Conservation (phyloP, 2,888 invertebrate genomes). For the Onthophagus sagittarius region DNA sequence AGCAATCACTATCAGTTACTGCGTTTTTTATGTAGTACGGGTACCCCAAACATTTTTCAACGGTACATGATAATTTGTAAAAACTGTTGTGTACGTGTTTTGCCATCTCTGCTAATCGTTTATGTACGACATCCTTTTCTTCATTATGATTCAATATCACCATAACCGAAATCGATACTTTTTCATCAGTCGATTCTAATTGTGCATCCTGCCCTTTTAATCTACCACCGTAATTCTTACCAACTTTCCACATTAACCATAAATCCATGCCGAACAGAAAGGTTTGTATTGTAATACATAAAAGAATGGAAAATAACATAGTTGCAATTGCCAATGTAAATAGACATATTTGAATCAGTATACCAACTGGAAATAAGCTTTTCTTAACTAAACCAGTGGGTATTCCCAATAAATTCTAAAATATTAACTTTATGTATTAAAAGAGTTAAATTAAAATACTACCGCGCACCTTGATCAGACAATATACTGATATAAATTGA, state of each 20-base stretch:
- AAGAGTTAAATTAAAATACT: not conserved
- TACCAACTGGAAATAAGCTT: not conserved
- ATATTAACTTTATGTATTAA: not conserved
- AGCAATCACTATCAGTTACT: not conserved
- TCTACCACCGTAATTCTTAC: slow-evolving; percentile 1
- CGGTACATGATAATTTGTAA: slow-evolving; percentile 1
- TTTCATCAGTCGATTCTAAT: not conserved
- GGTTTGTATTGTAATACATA: not conserved
- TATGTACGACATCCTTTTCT: not conserved
- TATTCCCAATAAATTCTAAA: not conserved
- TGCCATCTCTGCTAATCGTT: not conserved
- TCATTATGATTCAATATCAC: not conserved
- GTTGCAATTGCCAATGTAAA: not conserved
- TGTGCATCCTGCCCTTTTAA: not conserved
- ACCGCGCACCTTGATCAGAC: not conserved
- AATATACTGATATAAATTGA: not conserved
- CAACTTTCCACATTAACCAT: not conserved
- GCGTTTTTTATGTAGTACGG: not conserved
- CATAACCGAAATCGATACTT: not conserved
- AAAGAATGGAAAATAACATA: not conserved
- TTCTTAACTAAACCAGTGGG: not conserved
- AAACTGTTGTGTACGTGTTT: not conserved
- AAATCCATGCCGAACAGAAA: not conserved
- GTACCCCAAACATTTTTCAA: not conserved
- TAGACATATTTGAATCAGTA: not conserved